These are phyloP conservation scores for Casuarius casuarius DNA, from an alignment of 2,113 vertebrate genomes.

Conservation along the genomic window DNA sequence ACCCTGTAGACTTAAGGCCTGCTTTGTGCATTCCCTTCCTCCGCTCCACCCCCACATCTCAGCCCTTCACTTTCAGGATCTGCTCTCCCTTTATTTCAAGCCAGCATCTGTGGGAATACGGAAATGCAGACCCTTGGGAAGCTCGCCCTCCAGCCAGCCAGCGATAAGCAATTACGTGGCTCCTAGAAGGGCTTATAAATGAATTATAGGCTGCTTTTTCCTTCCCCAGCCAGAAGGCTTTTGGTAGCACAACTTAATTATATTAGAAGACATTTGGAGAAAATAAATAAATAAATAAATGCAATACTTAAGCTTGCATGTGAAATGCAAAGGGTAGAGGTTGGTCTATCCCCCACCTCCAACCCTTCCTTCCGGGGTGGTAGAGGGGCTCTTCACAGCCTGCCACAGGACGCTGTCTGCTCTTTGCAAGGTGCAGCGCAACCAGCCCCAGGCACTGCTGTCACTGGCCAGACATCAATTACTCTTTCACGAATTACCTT, in stretches of 20 bases:
- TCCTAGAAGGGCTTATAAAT: slow-evolving; percentile 41
- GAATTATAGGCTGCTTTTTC: slow-evolving; percentile 40
- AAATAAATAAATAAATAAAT: background rate
- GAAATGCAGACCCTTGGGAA: background rate
- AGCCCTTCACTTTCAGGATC: background rate
- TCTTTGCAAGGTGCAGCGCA: background rate
- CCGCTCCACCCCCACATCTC: background rate
- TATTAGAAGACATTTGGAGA: slow-evolving; percentile 42
- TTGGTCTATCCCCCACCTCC: background rate
- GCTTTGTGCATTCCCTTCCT: background rate
- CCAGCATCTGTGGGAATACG: background rate
- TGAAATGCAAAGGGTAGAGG: background rate
- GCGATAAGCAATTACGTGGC: background rate
- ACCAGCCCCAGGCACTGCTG: background rate
- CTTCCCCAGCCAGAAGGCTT: slow-evolving; percentile 33
- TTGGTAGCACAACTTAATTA: slow-evolving; percentile 53
- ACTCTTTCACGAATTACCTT: slow-evolving; percentile 47
- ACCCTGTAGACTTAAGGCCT: background rate
- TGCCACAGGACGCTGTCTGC: background rate
- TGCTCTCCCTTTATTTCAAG: background rate
- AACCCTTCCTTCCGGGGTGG: background rate
- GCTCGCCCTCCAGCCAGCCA: background rate
- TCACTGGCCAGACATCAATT: slow-evolving; percentile 13
- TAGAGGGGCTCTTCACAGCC: fast-evolving
- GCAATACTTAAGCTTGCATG: background rate